Percentiles rank a stretch among this genome's conserved stretches.
These are phyloP conservation scores for Callorhinus ursinus DNA, from an alignment of 2,113 vertebrate genomes.

Conservation along the genomic window DNA sequence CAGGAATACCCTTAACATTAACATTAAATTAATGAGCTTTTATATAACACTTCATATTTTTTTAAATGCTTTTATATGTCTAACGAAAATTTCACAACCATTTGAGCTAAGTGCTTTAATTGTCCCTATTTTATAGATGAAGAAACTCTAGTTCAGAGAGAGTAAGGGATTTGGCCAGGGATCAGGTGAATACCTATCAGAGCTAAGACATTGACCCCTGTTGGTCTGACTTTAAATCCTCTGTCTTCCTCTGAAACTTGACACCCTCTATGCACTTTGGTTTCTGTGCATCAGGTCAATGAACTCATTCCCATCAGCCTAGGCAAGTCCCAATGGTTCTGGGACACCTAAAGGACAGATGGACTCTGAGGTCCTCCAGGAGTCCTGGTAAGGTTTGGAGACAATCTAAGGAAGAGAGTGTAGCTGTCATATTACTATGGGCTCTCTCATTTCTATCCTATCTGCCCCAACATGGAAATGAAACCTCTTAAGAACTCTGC, in stretches of 20 bases:
- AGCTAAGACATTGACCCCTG: neutral
- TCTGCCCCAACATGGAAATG: neutral
- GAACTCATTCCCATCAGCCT: neutral
- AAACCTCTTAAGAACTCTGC: neutral
- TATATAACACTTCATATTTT: neutral
- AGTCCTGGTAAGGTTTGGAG: neutral
- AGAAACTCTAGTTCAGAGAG: neutral
- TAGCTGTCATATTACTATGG: neutral
- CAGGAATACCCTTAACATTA: neutral
- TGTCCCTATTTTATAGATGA: neutral
- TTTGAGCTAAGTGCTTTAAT: neutral
- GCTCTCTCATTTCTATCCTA: neutral
- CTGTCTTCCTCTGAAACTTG: neutral
- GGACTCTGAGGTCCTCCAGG: neutral
- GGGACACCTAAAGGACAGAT: neutral
- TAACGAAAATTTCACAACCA: neutral
- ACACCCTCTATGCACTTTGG: neutral
- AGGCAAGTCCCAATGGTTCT: neutral
- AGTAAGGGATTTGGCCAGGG: neutral
- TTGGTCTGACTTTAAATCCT: neutral
- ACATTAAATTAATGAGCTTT: conserved; percentile 12
- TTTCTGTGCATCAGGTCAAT: neutral
- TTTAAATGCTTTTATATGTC: neutral
- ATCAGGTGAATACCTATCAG: neutral
- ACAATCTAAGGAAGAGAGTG: neutral